phyloP scores from a whole-genome alignment of 1,140 invertebrate genomes.

The Belonocnema kinseyi region DNA sequence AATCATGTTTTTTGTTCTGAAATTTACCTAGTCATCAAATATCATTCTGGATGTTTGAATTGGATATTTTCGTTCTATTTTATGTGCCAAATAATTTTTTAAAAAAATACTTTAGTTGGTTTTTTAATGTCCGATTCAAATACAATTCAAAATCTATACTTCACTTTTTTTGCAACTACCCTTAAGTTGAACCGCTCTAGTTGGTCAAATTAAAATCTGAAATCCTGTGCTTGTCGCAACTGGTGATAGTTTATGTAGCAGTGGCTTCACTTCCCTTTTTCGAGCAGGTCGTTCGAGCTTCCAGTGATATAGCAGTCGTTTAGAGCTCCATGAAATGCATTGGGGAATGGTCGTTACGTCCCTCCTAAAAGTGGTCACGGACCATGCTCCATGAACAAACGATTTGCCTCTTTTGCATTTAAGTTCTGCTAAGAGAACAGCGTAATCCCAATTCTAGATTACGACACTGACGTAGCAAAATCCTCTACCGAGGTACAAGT shows the following conservation, averaged over 20 bases:
- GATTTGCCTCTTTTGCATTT: slow-evolving; percentile 53
- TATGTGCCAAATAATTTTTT: too few species aligned
- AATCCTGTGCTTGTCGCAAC: background rate
- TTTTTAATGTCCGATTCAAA: too few species aligned
- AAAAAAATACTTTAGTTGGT: too few species aligned
- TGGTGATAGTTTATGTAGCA: slow-evolving; percentile 4
- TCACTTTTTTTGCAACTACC: too few species aligned
- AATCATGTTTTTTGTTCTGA: too few species aligned
- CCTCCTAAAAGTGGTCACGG: slow-evolving; percentile 29
- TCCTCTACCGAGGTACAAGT: slow-evolving; percentile 54
- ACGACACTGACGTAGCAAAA: slow-evolving; percentile 45
- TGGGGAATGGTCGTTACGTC: slow-evolving; percentile 3
- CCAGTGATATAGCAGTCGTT: slow-evolving; percentile 16
- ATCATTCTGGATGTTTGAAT: too few species aligned
- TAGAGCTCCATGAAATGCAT: slow-evolving; percentile 10
- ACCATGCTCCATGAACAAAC: slow-evolving; percentile 36
- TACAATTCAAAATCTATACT: too few species aligned
- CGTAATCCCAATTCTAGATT: slow-evolving; percentile 62
- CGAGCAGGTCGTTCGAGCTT: slow-evolving; percentile 5
- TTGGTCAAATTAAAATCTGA: slow-evolving; percentile 8
- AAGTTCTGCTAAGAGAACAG: slow-evolving; percentile 63
- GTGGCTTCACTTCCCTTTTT: background rate
- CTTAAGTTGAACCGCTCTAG: background rate
- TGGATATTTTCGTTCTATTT: too few species aligned
- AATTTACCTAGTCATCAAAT: too few species aligned